These are phyloP conservation scores for Blastobasis adustella DNA, from an alignment of 2,888 invertebrate species.

Conservation along the genomic window DNA sequence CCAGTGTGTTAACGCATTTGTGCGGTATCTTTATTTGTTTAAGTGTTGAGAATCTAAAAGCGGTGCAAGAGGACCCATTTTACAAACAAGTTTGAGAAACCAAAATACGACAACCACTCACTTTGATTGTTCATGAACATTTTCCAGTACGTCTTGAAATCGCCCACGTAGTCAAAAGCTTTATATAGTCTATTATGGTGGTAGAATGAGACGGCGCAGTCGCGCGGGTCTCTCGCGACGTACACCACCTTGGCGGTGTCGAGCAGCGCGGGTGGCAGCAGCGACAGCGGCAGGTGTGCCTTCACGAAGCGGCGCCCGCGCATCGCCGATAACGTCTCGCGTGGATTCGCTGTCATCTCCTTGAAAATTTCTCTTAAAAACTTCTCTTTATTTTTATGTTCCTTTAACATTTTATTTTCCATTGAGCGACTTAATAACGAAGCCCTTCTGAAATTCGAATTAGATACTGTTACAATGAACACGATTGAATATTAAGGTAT, in stretches of 20 bases:
- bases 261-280: conserved; percentile 78
- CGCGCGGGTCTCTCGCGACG: conserved; percentile 89
- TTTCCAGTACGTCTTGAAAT: conserved; percentile 81
- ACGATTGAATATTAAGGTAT: too few relatives aligned
- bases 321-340: conserved; percentile 53
- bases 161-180: conserved; percentile 80
- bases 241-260: conserved; percentile 80
- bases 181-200: conserved; percentile 82
- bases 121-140: too few relatives aligned
- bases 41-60: too few relatives aligned
- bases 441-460: too few relatives aligned
- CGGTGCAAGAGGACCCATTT: too few relatives aligned
- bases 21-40: too few relatives aligned
- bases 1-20: too few relatives aligned
- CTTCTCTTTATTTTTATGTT: conserved; percentile 70
- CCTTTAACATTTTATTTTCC: conserved; percentile 74
- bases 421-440: conserved; percentile 25
- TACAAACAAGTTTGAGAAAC: too few relatives aligned
- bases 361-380: conserved; percentile 73
- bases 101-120: too few relatives aligned
- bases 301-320: conserved; percentile 56
- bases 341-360: conserved; percentile 76
- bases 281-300: conserved; percentile 85
- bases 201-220: conserved; percentile 89
- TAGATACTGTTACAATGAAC: too few relatives aligned